Conservation (phyloP, 2,113 vertebrate species). For the Thermophis baileyi region DNA sequence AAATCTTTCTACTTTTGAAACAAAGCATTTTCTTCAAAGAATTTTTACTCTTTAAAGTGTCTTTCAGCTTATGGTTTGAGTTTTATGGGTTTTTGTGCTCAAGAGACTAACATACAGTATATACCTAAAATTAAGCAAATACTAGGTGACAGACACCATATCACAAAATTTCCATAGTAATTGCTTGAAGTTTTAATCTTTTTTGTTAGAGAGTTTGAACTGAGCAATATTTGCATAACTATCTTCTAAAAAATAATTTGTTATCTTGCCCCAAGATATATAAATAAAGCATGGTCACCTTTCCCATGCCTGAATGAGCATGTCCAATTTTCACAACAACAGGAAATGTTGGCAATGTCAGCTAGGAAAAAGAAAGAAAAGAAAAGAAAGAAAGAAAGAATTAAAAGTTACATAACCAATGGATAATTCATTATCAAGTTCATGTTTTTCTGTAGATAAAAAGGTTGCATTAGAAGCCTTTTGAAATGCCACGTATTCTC, state of each 20-base stretch:
- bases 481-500: background rate
- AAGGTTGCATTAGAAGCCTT: background rate
- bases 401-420: background rate
- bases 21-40: background rate
- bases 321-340: conserved; percentile 99
- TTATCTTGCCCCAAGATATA: conserved; percentile 18
- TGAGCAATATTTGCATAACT: background rate
- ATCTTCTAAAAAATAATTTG: background rate
- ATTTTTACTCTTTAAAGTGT: background rate
- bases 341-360: conserved; percentile 91
- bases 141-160: conserved; percentile 21
- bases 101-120: background rate
- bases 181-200: background rate
- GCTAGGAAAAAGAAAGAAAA: conserved; percentile 72
- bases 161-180: conserved; percentile 3
- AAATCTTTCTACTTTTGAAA: background rate
- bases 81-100: background rate
- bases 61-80: background rate
- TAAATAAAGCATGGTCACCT: conserved; percentile 75
- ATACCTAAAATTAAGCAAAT: background rate
- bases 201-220: background rate
- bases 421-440: background rate
- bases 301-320: conserved; percentile 98
- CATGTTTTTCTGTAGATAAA: background rate
- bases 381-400: conserved; percentile 31